phyloP scores from a whole-genome alignment of 2,888 invertebrate species.

The Rhamphomyia laevipes region DNA sequence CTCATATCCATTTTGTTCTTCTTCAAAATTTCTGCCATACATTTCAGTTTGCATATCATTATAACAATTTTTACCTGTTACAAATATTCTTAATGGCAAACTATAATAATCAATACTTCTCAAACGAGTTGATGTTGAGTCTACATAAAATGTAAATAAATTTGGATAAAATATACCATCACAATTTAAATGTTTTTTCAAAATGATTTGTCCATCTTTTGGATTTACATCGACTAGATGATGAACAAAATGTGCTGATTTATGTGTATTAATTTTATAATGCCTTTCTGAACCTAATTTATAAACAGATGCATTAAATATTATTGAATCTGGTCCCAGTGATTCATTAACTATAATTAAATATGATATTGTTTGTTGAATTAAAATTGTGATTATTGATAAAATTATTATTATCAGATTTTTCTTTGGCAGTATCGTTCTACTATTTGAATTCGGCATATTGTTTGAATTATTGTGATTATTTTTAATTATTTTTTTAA shows the following conservation, averaged over 20 bases:
- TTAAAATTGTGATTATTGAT: not conserved
- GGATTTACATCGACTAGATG: slow-evolving; percentile 64
- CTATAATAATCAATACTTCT: slow-evolving; percentile 75
- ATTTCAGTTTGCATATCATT: slow-evolving; percentile 47
- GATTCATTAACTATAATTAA: slow-evolving; percentile 48
- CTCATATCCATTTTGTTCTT: slow-evolving; percentile 46
- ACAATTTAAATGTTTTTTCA: slow-evolving; percentile 60
- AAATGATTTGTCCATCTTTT: slow-evolving; percentile 60
- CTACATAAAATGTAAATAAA: slow-evolving; percentile 75
- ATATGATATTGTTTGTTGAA: slow-evolving; percentile 33
- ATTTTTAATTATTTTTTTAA: no score
- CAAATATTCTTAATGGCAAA: slow-evolving; percentile 61
- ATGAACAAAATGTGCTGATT: slow-evolving; percentile 72
- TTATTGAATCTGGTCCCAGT: slow-evolving; percentile 49
- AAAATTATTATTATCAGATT: no score
- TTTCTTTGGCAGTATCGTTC: no score
- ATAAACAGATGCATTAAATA: slow-evolving; percentile 71
- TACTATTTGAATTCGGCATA: no score
- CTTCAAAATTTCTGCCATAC: slow-evolving; percentile 40
- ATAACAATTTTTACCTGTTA: slow-evolving; percentile 59
- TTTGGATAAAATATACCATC: slow-evolving; percentile 74
- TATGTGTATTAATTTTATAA: slow-evolving; percentile 67
- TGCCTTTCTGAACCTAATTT: slow-evolving; percentile 65
- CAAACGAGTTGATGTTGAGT: slow-evolving; percentile 68
- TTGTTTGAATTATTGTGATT: no score